These are phyloP conservation scores for Diadumene lineata DNA, from an alignment of 92 coral and sea anemone genomes.

Conservation along the genomic window DNA sequence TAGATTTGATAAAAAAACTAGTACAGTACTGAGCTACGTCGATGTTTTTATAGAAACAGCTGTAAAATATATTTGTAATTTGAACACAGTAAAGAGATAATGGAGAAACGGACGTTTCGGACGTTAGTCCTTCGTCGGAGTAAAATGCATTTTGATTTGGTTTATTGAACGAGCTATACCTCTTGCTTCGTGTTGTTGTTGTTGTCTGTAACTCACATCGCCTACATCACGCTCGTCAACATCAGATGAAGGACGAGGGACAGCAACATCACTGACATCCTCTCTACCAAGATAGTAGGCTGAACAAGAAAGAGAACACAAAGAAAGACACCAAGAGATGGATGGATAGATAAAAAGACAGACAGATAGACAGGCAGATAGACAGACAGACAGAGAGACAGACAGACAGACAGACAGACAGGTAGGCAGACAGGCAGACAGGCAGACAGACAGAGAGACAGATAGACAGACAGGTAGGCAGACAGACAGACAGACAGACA, in stretches of 20 bases:
- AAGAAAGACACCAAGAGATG: neutral
- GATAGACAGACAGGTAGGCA: too few relatives aligned
- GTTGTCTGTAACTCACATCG: constrained; percentile 19
- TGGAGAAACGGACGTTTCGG: too few relatives aligned
- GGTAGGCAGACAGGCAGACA: too few relatives aligned
- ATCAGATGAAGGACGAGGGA: constrained; percentile 16
- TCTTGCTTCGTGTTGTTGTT: constrained; percentile 22
- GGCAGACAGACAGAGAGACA: too few relatives aligned
- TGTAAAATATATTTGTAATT: too few relatives aligned
- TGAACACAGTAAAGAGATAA: too few relatives aligned
- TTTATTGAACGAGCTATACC: constrained; percentile 1
- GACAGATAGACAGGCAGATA: neutral
- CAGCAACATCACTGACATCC: neutral
- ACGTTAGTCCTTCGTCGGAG: too few relatives aligned
- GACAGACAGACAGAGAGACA: constrained; percentile 1
- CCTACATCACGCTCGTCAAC: constrained; percentile 5
- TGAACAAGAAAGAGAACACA: neutral
- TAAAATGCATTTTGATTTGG: too few relatives aligned
- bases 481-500: too few relatives aligned
- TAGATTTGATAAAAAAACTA: too few relatives aligned
- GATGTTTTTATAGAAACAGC: too few relatives aligned
- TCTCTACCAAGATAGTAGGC: neutral
- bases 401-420: neutral
- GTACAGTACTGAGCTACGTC: too few relatives aligned
- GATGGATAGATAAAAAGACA: neutral